A percentile compares a stretch with the other conserved stretches of the same genome.
Conservation (phyloP, 2,797 vertebrate genomes). For the Hoplostethus atlanticus region DNA sequence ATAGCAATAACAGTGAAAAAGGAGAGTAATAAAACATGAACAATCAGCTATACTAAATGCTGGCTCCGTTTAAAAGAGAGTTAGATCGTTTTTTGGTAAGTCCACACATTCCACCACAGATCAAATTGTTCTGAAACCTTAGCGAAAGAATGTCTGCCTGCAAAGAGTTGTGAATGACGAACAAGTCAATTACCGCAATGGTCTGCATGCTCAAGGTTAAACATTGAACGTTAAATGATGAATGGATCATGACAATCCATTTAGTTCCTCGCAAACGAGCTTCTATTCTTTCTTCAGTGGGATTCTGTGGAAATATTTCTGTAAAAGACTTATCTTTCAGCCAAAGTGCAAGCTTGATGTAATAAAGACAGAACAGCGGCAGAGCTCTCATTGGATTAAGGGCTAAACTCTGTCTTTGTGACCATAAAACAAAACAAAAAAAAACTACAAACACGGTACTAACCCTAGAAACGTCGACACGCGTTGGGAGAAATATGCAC, state of each 20-base stretch:
- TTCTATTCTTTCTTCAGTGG: conserved; percentile 8
- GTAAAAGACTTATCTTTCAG: conserved; percentile 11
- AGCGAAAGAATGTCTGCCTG: conserved; percentile 6
- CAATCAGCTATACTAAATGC: too few relatives aligned
- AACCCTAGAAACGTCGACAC: conserved; percentile 7
- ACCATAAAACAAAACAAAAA: conserved; percentile 3
- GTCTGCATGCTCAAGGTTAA: conserved; percentile 41
- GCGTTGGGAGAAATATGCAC: conserved; percentile 14
- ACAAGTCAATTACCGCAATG: conserved; percentile 21
- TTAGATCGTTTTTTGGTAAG: not conserved
- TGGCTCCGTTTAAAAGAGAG: too few relatives aligned
- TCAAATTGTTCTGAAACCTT: not conserved
- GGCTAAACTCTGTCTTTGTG: not conserved
- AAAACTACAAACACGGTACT: not conserved
- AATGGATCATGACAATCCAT: conserved; percentile 18
- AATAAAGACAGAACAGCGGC: conserved; percentile 2
- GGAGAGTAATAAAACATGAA: too few relatives aligned
- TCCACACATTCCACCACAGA: not conserved
- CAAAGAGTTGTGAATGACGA: conserved; percentile 9
- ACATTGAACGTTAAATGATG: conserved; percentile 28
- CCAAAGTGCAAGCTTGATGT: conserved; percentile 1
- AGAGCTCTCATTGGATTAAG: conserved; percentile 8
- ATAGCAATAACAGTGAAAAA: too few relatives aligned
- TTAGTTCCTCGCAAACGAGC: conserved; percentile 3
- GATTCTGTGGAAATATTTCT: conserved; percentile 4